Evolutionary conservation across 2,888 invertebrate species (phyloP).

Genomic region (Sinotaia quadrata): DNA sequence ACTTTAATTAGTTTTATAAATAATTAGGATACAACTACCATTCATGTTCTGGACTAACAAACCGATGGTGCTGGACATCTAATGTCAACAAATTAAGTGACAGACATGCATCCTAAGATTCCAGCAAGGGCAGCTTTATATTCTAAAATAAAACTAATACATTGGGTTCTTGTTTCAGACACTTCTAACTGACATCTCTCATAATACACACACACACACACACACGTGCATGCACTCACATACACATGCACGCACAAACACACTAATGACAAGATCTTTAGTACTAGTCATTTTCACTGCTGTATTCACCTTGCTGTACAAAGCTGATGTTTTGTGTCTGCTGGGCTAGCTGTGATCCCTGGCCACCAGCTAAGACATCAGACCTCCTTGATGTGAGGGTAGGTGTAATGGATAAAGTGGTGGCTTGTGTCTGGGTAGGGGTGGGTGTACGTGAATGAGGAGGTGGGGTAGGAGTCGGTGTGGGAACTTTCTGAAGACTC

Average conservation of each 20-base stretch:
- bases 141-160: too few species aligned
- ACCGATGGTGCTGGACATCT: too few species aligned
- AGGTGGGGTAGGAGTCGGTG: constrained; percentile 42
- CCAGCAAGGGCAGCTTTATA: too few species aligned
- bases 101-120: too few species aligned
- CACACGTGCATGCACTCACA: not conserved
- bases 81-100: too few species aligned
- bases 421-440: constrained; percentile 40
- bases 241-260: not conserved
- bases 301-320: constrained; percentile 48
- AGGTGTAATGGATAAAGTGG: constrained; percentile 33
- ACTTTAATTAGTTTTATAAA: too few species aligned
- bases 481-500: constrained; percentile 34
- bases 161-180: constrained; percentile 7
- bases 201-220: constrained; percentile 10
- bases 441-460: constrained; percentile 44
- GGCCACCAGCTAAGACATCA: constrained; percentile 26
- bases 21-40: too few species aligned
- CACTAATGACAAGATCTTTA: too few species aligned
- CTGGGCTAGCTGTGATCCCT: constrained; percentile 28
- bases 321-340: constrained; percentile 44
- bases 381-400: constrained; percentile 37
- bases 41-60: too few species aligned
- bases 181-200: not conserved
- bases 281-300: too few species aligned